Base-by-base conservation (phyloP, 2,797 vertebrate species). In the Danio tinwini region DNA sequence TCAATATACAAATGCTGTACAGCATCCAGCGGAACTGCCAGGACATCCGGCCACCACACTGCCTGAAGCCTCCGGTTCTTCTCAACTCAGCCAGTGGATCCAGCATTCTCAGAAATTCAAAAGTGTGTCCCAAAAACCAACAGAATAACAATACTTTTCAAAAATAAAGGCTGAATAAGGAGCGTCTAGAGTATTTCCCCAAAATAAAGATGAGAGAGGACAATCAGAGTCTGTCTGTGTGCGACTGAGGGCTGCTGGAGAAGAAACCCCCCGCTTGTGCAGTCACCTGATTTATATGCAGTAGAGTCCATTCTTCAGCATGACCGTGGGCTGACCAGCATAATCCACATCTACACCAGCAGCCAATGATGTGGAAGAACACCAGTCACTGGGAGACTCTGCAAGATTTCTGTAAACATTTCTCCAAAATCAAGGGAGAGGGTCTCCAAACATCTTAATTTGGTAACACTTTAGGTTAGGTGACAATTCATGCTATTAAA, bases 201-300 rank as follows among this genome's bases (percentile, higher is more conserved):
- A 21, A 19, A 67, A 56, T 50, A 19, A 55, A 87, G 83, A 74
- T 81, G 81, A 81, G 77, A 76, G 63, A 58, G 82, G 80, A 88
- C 87, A 89, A 89, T 89, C 2, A 71, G 86, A 68, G 61, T 85
- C 86, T 63, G 61, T 85, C 86, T 63, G 52, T 79, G 72, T 67
- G 76, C 78, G 16, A 58, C 52, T 78, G 85, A 75, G 83, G 87
- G 82, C n/a, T 65, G 85, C 62, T 39, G 87, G 58, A 83, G 82
- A 90, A 91, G 88, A 91, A 91, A 88, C 76, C 84, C 81, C 29
- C 6, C 16, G 86, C 89, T 88, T 93, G 91, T 92, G 91, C 90
- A 89, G 92, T 93, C 92, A 93, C 91, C 93, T 93, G 92, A 92
- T 95, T 95, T 94, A 94, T 92, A 95, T 94, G 92, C 94, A 92